A percentile compares a stretch with the other conserved stretches of the same genome.
phyloP scores from a whole-genome alignment of 2,113 vertebrate species.

The Siniperca knerii region DNA sequence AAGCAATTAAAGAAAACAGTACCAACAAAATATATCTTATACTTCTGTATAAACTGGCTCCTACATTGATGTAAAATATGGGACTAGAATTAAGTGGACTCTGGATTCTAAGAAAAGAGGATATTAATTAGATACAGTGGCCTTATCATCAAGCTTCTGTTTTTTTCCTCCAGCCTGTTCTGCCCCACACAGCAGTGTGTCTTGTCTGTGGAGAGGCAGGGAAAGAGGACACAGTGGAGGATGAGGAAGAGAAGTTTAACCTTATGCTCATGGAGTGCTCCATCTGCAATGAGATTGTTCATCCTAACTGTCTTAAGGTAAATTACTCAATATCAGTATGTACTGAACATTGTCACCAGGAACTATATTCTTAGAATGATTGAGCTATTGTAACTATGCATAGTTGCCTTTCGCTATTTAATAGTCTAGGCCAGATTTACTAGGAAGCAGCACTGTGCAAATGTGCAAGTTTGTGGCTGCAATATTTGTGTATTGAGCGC shows the following conservation, averaged over 20 bases:
- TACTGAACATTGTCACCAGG: background rate
- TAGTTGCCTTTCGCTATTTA: background rate
- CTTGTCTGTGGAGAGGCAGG: conserved; percentile 96
- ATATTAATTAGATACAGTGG: background rate
- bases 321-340: conserved; percentile 28
- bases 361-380: background rate
- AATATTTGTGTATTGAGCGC: background rate
- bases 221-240: conserved; percentile 96
- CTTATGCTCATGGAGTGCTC: conserved; percentile 99
- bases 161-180: conserved; percentile 87
- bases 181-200: conserved; percentile 98
- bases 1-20: background rate
- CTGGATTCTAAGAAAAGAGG: background rate
- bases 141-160: background rate
- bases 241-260: conserved; percentile 95
- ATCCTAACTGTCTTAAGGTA: conserved; percentile 98
- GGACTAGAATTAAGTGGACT: no score
- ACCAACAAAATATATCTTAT: background rate
- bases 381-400: background rate
- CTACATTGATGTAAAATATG: background rate
- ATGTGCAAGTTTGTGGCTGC: background rate
- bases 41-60: background rate
- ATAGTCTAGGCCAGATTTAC: background rate
- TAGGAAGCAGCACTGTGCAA: background rate
- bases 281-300: conserved; percentile 98